phyloP scores from a whole-genome alignment of 2,888 invertebrate genomes.

The Lathronympha strigana region DNA sequence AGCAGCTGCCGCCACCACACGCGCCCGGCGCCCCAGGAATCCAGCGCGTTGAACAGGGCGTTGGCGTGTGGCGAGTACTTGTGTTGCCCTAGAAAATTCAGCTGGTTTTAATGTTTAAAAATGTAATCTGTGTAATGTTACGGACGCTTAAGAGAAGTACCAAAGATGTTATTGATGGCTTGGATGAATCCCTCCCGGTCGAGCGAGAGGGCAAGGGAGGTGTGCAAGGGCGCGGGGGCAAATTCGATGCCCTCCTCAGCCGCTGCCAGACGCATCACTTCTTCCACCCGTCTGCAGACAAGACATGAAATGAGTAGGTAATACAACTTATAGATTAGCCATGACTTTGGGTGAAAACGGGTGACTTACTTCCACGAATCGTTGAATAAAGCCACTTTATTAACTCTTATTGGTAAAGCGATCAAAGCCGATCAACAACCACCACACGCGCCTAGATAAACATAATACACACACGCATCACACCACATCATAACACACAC shows the following conservation, averaged over 20 bases:
- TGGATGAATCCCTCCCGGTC: slow-evolving; percentile 64
- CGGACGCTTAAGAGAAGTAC: slow-evolving; percentile 47
- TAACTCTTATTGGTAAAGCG: too few relatives aligned
- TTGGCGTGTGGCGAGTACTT: slow-evolving; percentile 69
- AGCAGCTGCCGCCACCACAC: slow-evolving; percentile 76
- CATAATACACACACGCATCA: too few relatives aligned
- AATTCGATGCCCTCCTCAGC: slow-evolving; percentile 76
- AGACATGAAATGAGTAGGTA: background rate
- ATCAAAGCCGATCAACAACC: too few relatives aligned
- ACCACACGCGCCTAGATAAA: too few relatives aligned
- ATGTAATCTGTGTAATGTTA: background rate
- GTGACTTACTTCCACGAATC: background rate
- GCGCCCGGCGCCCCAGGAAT: slow-evolving; percentile 65
- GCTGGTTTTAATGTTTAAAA: background rate
- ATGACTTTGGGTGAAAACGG: background rate
- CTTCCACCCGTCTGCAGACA: slow-evolving; percentile 64
- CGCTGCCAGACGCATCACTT: slow-evolving; percentile 71
- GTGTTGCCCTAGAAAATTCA: slow-evolving; percentile 60
- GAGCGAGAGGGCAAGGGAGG: slow-evolving; percentile 60
- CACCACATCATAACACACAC: too few relatives aligned
- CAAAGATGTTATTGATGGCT: slow-evolving; percentile 68
- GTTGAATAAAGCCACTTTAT: too few relatives aligned
- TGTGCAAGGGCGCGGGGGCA: slow-evolving; percentile 41
- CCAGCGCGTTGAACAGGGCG: slow-evolving; percentile 68
- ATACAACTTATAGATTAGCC: background rate